A percentile compares a stretch with the other conserved stretches of the same genome.
Conservation (phyloP, 2,888 invertebrate genomes). For the Alentia gelatinosa region DNA sequence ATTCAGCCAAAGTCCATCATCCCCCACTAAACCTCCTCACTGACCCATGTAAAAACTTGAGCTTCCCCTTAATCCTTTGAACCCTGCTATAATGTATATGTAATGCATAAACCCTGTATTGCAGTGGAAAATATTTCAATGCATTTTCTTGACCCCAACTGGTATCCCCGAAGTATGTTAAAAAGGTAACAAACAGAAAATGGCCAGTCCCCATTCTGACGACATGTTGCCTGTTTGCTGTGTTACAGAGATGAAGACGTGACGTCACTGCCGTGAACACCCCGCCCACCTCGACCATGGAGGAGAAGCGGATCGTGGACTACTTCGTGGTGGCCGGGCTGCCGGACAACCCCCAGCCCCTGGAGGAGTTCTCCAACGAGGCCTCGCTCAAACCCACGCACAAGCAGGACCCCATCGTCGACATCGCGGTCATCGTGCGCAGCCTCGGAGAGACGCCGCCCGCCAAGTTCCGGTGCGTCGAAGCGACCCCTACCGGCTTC, state of each 20-base stretch:
- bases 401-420: slow-evolving; percentile 92
- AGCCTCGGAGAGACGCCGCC: slow-evolving; percentile 89
- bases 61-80: too few relatives aligned
- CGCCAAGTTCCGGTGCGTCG: slow-evolving; percentile 74
- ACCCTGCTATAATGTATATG: too few relatives aligned
- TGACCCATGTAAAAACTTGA: too few relatives aligned
- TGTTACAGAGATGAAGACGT: slow-evolving; percentile 54
- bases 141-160: too few relatives aligned
- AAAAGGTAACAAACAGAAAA: too few relatives aligned
- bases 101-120: too few relatives aligned
- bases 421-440: slow-evolving; percentile 95
- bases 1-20: too few relatives aligned
- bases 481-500: slow-evolving; percentile 84
- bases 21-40: too few relatives aligned
- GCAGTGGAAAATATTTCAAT: too few relatives aligned
- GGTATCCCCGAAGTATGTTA: too few relatives aligned
- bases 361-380: slow-evolving; percentile 88
- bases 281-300: slow-evolving; percentile 68
- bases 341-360: slow-evolving; percentile 87
- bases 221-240: background rate
- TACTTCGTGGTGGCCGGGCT: slow-evolving; percentile 99
- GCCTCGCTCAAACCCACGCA: slow-evolving; percentile 88
- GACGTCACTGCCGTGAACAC: background rate
- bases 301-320: slow-evolving; percentile 88
- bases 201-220: too few relatives aligned